phyloP scores from a whole-genome alignment of 2,888 invertebrate genomes.

The Melanophora roralis region DNA sequence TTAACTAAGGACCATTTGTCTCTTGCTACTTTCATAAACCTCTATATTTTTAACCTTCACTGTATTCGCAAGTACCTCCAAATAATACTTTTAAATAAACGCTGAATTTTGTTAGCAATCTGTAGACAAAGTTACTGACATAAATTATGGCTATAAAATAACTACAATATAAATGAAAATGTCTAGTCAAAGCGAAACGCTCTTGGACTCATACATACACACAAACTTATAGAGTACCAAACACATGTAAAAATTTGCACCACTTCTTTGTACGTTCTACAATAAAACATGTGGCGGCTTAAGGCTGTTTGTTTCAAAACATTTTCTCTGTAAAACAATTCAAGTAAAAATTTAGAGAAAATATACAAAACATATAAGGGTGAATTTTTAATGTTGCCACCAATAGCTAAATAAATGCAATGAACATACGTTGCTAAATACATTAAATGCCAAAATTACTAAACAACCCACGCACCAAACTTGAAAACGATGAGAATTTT shows the following conservation, averaged over 20 bases:
- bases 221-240: not conserved
- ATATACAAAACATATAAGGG: constrained; percentile 32
- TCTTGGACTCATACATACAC: not conserved
- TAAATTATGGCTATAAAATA: constrained; percentile 62
- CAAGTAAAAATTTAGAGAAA: constrained; percentile 42
- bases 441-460: constrained; percentile 32
- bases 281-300: constrained; percentile 51
- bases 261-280: constrained; percentile 11
- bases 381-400: constrained; percentile 42
- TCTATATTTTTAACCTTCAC: not conserved
- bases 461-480: constrained; percentile 46
- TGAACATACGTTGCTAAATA: not conserved
- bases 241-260: not conserved
- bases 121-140: constrained; percentile 59
- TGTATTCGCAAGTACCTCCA: not conserved
- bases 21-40: not conserved
- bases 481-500: constrained; percentile 5
- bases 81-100: constrained; percentile 8
- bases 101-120: constrained; percentile 50
- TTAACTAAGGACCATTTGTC: no score
- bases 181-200: constrained; percentile 52
- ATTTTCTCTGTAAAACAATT: constrained; percentile 50
- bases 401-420: constrained; percentile 4
- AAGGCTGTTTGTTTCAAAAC: constrained; percentile 40
- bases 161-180: constrained; percentile 44